Conservation (phyloP, 2,888 invertebrate species). For the Phyto melanocephala region DNA sequence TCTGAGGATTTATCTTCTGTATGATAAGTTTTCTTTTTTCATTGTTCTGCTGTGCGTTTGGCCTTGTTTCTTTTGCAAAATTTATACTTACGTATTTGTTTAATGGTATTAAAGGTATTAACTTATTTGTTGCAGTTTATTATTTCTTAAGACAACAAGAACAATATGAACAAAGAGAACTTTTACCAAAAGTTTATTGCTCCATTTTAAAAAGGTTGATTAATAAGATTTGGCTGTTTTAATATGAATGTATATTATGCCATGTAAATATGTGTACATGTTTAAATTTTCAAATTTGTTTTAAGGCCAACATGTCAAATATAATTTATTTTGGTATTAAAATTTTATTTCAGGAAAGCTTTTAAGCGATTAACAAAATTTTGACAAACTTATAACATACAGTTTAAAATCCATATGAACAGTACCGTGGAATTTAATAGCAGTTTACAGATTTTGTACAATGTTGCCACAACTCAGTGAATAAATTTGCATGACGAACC, state of each 20-base stretch:
- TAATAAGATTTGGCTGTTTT: background rate
- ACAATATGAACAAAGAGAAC: background rate
- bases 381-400: too few relatives aligned
- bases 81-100: constrained; percentile 49
- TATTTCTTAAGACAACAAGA: constrained; percentile 13
- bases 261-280: background rate
- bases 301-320: background rate
- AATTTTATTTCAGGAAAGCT: too few relatives aligned
- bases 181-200: constrained; percentile 7
- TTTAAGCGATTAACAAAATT: too few relatives aligned
- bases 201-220: background rate
- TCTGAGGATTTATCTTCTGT: constrained; percentile 47
- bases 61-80: background rate
- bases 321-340: background rate
- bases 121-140: constrained; percentile 57
- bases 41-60: background rate
- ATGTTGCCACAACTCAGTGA: too few relatives aligned
- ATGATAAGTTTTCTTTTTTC: constrained; percentile 25
- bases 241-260: too few relatives aligned
- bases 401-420: too few relatives aligned
- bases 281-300: background rate
- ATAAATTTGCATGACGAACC: too few relatives aligned
- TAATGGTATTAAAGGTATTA: constrained; percentile 57
- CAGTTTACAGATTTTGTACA: too few relatives aligned
- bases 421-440: too few relatives aligned